Evolutionary conservation across 2,113 vertebrate genomes (phyloP).

Genomic region (Syngnathus typhle): DNA sequence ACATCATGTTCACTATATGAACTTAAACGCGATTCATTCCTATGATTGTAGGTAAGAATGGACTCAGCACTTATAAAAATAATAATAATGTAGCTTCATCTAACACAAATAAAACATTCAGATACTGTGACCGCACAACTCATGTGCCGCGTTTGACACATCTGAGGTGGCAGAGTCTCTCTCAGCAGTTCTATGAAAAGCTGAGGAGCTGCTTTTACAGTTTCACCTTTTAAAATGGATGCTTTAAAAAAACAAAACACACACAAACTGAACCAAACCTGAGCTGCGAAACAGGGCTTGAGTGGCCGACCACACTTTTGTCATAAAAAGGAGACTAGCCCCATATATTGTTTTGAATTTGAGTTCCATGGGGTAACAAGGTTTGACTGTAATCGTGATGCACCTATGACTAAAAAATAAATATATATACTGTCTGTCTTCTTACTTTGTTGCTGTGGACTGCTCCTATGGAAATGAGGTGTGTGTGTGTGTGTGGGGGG

Average conservation of each 20-base stretch:
- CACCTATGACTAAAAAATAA: background rate
- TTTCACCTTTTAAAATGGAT: background rate
- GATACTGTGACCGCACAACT: constrained; percentile 1
- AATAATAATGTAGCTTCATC: no score
- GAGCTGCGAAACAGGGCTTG: no score
- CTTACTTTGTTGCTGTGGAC: constrained; percentile 34
- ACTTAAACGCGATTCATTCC: background rate
- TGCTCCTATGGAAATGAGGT: constrained; percentile 66
- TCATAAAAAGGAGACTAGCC: no score
- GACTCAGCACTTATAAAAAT: no score
- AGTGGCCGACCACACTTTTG: no score
- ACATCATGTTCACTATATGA: no score
- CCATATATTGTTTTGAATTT: background rate
- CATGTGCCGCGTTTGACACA: constrained; percentile 29
- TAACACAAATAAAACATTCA: background rate
- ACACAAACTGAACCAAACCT: no score
- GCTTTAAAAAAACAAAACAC: background rate
- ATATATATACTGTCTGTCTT: constrained; percentile 17
- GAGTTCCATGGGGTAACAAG: background rate
- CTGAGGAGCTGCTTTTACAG: constrained; percentile 16
- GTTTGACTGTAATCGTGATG: background rate
- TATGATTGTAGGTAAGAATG: no score
- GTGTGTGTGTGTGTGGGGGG: constrained; percentile 27
- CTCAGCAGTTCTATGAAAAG: constrained; percentile 24
- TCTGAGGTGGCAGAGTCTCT: constrained; percentile 19